Evolutionary conservation across 2,113 vertebrate genomes (phyloP).

Genomic region (Hipposideros armiger): DNA sequence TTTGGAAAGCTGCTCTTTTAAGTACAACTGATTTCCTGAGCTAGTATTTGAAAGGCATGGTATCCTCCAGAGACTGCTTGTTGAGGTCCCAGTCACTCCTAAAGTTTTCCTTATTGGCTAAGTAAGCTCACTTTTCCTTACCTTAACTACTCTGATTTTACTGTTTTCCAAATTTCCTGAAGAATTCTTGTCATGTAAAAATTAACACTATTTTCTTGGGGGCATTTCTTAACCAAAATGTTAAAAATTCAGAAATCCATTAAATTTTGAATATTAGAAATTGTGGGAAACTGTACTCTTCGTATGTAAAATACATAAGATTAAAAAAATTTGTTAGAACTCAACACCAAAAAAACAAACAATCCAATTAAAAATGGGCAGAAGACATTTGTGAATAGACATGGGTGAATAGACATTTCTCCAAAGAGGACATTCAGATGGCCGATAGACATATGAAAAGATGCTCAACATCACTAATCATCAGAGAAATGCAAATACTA

Average conservation of each 20-base stretch:
- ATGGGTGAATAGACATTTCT: too few relatives aligned
- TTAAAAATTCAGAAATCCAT: background rate
- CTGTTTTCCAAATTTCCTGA: background rate
- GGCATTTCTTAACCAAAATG: background rate
- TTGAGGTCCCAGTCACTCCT: background rate
- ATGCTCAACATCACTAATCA: too few relatives aligned
- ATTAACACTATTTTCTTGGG: slow-evolving; percentile 9
- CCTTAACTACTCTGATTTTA: background rate
- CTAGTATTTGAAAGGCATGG: background rate
- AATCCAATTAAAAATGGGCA: too few relatives aligned
- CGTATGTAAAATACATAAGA: background rate
- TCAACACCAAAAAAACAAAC: too few relatives aligned
- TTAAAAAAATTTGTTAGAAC: background rate
- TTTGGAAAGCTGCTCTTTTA: slow-evolving; percentile 33
- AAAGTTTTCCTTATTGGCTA: background rate
- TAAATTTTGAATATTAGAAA: slow-evolving; percentile 50
- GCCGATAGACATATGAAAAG: too few relatives aligned
- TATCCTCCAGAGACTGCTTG: background rate
- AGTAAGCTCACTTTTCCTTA: background rate
- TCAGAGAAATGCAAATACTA: too few relatives aligned
- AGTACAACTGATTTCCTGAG: background rate
- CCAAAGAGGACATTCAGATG: too few relatives aligned
- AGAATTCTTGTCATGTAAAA: slow-evolving; percentile 25
- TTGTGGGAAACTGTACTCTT: background rate
- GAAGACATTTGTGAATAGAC: too few relatives aligned